These are phyloP conservation scores for Archegozetes longisetosus DNA, from an alignment of 1,140 invertebrate species.

Conservation along the genomic window DNA sequence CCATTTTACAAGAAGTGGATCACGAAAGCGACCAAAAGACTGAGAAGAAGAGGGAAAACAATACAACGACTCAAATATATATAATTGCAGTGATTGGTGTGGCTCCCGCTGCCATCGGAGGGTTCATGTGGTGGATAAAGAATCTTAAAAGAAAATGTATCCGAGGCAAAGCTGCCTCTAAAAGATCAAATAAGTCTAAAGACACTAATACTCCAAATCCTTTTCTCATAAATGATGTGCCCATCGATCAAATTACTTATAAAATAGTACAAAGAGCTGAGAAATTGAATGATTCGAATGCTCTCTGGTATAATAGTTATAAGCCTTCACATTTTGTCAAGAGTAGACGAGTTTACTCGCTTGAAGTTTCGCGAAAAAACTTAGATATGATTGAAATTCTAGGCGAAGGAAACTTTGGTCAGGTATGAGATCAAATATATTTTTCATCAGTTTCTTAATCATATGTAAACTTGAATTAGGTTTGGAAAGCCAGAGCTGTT, in stretches of 20 bases:
- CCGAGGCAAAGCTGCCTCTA: neutral
- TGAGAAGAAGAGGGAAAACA: neutral
- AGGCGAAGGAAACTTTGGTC: slow-evolving; percentile 67
- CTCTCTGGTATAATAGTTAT: slow-evolving; percentile 1
- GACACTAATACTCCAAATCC: neutral
- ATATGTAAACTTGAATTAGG: neutral
- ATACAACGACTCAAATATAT: slow-evolving; percentile 13
- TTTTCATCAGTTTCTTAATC: neutral
- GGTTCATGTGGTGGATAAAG: slow-evolving; percentile 10
- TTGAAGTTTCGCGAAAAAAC: slow-evolving; percentile 56
- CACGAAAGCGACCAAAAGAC: neutral
- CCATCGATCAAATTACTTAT: neutral
- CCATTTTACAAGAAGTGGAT: neutral
- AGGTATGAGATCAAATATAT: slow-evolving; percentile 40
- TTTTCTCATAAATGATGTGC: neutral
- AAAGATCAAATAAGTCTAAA: neutral
- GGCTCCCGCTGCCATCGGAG: slow-evolving; percentile 14
- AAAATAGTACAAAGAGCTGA: slow-evolving; percentile 3
- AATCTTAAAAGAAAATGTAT: neutral
- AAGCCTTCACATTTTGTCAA: neutral
- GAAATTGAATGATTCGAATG: neutral
- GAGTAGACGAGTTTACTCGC: slow-evolving; percentile 2
- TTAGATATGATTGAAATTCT: slow-evolving; percentile 57
- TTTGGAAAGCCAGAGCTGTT: slow-evolving; percentile 52
- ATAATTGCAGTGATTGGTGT: slow-evolving; percentile 16